These are phyloP conservation scores for Hanleya hanleyi DNA, from an alignment of 2,888 invertebrate genomes.

Conservation along the genomic window DNA sequence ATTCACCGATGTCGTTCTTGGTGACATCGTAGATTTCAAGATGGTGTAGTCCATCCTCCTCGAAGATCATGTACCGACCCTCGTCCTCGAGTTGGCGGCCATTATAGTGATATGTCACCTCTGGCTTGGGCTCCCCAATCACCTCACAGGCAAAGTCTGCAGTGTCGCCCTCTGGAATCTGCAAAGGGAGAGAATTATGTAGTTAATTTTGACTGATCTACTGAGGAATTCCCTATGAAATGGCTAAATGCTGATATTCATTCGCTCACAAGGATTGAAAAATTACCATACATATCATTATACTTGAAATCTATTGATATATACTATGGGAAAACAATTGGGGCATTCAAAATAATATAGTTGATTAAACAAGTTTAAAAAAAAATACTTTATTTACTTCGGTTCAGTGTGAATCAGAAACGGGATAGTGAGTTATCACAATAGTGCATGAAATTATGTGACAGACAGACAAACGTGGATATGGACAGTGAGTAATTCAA, in stretches of 20 bases:
- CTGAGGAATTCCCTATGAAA: too few relatives aligned
- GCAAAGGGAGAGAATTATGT: too few relatives aligned
- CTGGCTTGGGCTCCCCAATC: slow-evolving; percentile 68
- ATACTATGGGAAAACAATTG: too few relatives aligned
- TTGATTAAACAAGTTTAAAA: background rate
- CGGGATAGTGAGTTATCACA: background rate
- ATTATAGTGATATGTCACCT: slow-evolving; percentile 70
- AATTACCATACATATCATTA: too few relatives aligned
- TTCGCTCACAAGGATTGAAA: too few relatives aligned
- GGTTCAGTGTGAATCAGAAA: background rate
- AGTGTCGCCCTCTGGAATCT: too few relatives aligned
- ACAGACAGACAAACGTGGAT: too few relatives aligned
- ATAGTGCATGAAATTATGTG: background rate
- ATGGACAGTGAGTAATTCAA: too few relatives aligned
- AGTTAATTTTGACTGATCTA: too few relatives aligned
- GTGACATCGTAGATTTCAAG: slow-evolving; percentile 80
- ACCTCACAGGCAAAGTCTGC: slow-evolving; percentile 48
- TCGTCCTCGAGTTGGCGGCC: slow-evolving; percentile 24
- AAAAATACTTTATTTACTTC: background rate
- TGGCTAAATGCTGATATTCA: too few relatives aligned
- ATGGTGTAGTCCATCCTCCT: slow-evolving; percentile 66
- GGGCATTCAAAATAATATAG: too few relatives aligned
- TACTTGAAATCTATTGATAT: too few relatives aligned
- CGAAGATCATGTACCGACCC: slow-evolving; percentile 36
- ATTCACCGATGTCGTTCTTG: slow-evolving; percentile 84